Evolutionary conservation across 2,797 vertebrate species (phyloP).

Genomic region (Channallabes apus): DNA sequence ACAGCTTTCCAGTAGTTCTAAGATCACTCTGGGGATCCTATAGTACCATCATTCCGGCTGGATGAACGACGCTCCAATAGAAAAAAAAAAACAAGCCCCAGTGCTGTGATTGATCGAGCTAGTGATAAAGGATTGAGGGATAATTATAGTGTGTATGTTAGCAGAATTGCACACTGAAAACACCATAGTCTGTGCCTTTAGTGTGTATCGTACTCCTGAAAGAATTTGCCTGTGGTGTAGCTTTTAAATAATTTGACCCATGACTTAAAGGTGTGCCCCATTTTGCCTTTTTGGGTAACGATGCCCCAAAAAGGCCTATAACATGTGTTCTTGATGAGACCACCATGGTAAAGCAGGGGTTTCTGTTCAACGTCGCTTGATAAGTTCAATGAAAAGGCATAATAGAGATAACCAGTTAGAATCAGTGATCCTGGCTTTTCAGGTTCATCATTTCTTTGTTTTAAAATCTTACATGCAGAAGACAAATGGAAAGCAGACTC

Average conservation of each 20-base stretch:
- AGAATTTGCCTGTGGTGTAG: neutral
- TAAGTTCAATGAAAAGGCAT: neutral
- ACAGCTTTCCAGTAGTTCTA: no score
- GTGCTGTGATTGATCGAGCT: no score
- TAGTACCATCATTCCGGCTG: no score
- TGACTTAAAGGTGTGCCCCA: neutral
- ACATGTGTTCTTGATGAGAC: neutral
- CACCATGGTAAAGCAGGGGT: neutral
- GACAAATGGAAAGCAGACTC: conserved; percentile 6
- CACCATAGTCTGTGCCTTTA: neutral
- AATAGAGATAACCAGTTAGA: neutral
- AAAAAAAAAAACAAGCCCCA: no score
- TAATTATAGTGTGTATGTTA: neutral
- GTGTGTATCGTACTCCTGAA: neutral
- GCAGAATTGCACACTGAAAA: neutral
- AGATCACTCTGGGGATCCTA: no score
- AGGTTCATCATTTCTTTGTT: neutral
- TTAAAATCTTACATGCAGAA: neutral
- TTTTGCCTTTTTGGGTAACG: neutral
- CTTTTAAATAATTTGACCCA: neutral
- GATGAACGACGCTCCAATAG: no score
- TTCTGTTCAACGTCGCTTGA: neutral
- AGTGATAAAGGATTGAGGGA: no score
- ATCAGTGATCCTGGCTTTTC: neutral
- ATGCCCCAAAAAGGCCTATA: neutral